Evolutionary conservation across 1,140 invertebrate genomes (phyloP), one percentile per base, ranked within the genome.

Genomic region (Bombus impatiens): DNA sequence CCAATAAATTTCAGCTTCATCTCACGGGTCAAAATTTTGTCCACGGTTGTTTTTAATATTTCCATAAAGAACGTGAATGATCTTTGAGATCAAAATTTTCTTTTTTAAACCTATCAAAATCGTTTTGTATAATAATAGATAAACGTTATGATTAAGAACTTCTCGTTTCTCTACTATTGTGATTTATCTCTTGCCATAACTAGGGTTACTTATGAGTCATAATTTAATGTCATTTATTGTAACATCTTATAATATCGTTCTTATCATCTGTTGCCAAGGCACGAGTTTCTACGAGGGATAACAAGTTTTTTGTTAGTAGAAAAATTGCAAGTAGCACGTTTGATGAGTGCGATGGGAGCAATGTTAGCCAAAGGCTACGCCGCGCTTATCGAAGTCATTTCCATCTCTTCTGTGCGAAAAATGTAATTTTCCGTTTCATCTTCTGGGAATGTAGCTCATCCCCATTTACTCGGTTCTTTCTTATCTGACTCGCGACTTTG

Each of bases 351-450:
- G 28, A 42, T 25, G n/a, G 42, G 42, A 75, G 28, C 2, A 47
- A 53, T 53, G 22, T 35, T 32, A 53, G 74, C 42, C 74, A 5
- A 35, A 25, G n/a, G 44, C 40, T 74, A 18, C 0, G 44, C 12
- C 9, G 15, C 22, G 6, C 80, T 82, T 82, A 82, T 82, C 80
- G 40, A 25, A 2, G 25, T 47, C 59, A 25, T 62, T 77, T 47
- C 44, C 59, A 67, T 83, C 81, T 53, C 9, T 28, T 59, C 53
- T 18, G 25, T 15, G 57, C 71, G 81, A 77, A 77, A 83, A 83
- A 83, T 82, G 37, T 82, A 82, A 82, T 81, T 81, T 81, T 71
- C 44, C 44, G 44, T 80, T 71, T 57, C 67, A 57, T 81, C 67
- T 44, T 70, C 44, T 35, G 65, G 65, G 75, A 53, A 53, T 9